Percentiles rank a stretch among this genome's conserved stretches.
These are phyloP conservation scores for Empidonax traillii DNA, from an alignment of 2,113 vertebrate genomes.

Conservation along the genomic window DNA sequence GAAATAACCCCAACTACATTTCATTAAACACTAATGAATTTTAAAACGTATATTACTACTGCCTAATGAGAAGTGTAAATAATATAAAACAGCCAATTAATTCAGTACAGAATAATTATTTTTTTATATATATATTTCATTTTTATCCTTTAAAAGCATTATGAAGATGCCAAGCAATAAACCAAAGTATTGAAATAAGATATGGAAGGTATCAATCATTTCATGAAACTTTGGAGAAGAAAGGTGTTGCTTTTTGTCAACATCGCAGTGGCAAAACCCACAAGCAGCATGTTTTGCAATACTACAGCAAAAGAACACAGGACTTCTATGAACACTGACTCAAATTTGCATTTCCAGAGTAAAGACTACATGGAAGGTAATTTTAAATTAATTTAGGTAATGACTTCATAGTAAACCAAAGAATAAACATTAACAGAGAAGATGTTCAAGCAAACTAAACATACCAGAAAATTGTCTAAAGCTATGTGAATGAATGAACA, in stretches of 20 bases:
- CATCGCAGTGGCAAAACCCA: background rate
- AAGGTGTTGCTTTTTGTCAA: background rate
- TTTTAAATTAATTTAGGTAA: background rate
- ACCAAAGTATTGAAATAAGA: background rate
- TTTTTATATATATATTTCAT: background rate
- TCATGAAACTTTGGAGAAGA: background rate
- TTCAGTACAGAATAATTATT: background rate
- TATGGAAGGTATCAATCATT: background rate
- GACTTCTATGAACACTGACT: background rate
- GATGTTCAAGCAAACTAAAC: background rate
- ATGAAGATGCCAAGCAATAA: background rate
- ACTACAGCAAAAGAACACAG: background rate
- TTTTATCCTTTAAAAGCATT: background rate
- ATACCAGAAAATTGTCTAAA: slow-evolving; percentile 5
- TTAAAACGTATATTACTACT: background rate
- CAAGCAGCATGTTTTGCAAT: background rate
- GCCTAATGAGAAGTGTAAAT: background rate
- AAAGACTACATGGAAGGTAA: background rate
- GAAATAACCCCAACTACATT: background rate
- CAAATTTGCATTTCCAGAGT: background rate
- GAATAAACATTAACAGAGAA: background rate
- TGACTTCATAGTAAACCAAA: background rate
- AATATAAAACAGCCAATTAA: background rate
- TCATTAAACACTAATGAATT: slow-evolving; percentile 23
- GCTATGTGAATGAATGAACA: background rate